phyloP scores from a whole-genome alignment of 2,797 vertebrate genomes.

The Trachurus trachurus region DNA sequence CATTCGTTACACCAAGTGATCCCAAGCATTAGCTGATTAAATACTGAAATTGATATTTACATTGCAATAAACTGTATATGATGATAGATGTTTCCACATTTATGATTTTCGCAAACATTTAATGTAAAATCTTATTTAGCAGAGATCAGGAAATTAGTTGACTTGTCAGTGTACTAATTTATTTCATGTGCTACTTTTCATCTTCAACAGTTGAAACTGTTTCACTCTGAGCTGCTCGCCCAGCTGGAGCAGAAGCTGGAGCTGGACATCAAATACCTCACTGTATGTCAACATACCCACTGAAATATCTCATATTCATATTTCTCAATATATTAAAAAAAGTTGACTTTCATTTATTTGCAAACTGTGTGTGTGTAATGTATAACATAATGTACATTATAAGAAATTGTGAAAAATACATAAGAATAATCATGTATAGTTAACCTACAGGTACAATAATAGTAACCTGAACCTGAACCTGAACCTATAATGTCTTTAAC shows the following conservation, averaged over 20 bases:
- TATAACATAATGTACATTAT: too few relatives aligned
- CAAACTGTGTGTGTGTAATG: background rate
- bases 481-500: background rate
- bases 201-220: constrained; percentile 86
- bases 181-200: constrained; percentile 13
- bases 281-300: constrained; percentile 74
- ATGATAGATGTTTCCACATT: background rate
- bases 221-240: constrained; percentile 90
- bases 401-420: background rate
- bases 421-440: background rate
- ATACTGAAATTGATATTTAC: background rate
- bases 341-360: background rate
- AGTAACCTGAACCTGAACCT: too few relatives aligned
- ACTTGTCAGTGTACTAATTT: too few relatives aligned
- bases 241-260: constrained; percentile 92
- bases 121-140: background rate
- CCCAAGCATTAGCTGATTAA: background rate
- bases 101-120: constrained; percentile 6
- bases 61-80: background rate
- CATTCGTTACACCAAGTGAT: background rate
- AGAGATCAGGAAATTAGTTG: too few relatives aligned
- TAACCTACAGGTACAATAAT: too few relatives aligned
- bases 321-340: background rate
- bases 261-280: constrained; percentile 91
- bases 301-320: background rate